Percentiles rank a stretch among this genome's conserved stretches.
phyloP scores from a whole-genome alignment of 2,888 invertebrate genomes.

The Lampropteryx suffumata region DNA sequence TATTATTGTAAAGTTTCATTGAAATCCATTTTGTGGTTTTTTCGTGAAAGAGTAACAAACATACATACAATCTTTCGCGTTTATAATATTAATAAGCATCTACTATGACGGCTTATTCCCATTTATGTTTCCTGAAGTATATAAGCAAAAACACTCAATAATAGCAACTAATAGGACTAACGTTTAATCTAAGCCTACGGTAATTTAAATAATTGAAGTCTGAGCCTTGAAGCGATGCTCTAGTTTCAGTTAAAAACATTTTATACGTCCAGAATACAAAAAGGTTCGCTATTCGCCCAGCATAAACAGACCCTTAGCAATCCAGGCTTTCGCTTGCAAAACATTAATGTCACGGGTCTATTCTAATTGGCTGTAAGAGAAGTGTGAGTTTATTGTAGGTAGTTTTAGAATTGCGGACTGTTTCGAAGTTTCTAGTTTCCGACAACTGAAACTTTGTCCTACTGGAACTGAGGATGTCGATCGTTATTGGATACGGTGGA shows the following conservation, averaged over 20 bases:
- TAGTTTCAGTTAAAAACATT: slow-evolving; percentile 53
- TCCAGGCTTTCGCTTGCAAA: slow-evolving; percentile 7
- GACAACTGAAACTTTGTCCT: slow-evolving; percentile 45
- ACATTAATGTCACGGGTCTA: slow-evolving; percentile 23
- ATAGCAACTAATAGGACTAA: no score
- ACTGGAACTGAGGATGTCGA: slow-evolving; percentile 15
- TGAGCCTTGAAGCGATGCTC: slow-evolving; percentile 44
- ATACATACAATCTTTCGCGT: no score
- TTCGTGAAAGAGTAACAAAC: no score
- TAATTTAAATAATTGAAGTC: slow-evolving; percentile 52
- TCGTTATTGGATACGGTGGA: background rate
- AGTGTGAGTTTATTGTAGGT: slow-evolving; percentile 28
- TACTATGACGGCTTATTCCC: no score
- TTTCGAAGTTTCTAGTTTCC: slow-evolving; percentile 36
- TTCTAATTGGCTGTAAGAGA: slow-evolving; percentile 31
- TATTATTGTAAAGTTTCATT: no score
- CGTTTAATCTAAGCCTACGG: no score
- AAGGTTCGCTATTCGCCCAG: slow-evolving; percentile 28
- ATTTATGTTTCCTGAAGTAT: no score
- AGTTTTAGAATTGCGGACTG: slow-evolving; percentile 32
- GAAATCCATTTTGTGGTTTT: no score
- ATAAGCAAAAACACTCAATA: no score
- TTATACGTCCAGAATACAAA: slow-evolving; percentile 28
- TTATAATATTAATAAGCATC: no score
- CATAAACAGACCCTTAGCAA: slow-evolving; percentile 33